Percentiles rank a stretch among this genome's conserved stretches.
Conservation (phyloP, 2,113 vertebrate species). For the Megaleporinus macrocephalus region DNA sequence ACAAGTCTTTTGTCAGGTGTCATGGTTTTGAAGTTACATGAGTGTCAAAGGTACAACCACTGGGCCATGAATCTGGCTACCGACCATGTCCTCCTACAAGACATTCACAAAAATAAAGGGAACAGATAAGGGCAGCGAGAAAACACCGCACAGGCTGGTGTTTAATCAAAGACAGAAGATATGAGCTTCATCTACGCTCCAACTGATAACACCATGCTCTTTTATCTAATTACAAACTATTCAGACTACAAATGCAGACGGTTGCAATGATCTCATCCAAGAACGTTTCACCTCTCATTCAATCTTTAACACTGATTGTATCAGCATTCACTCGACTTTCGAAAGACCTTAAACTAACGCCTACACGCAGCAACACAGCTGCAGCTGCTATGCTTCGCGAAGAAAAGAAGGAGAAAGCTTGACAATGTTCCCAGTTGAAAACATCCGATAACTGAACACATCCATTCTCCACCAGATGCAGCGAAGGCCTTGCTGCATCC, state of each 20-base stretch:
- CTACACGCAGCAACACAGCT: constrained; percentile 15
- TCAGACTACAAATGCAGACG: background rate
- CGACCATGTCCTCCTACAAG: constrained; percentile 13
- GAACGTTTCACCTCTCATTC: background rate
- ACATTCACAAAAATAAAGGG: constrained; percentile 23
- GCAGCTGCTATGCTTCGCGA: background rate
- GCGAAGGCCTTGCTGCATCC: background rate
- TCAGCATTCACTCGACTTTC: constrained; percentile 9
- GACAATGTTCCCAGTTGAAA: constrained; percentile 21
- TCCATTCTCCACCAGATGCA: constrained; percentile 28
- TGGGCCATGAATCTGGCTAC: constrained; percentile 22
- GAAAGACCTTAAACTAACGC: constrained; percentile 10
- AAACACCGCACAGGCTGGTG: background rate
- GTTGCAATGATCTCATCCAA: background rate
- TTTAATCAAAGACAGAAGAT: background rate
- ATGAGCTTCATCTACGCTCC: background rate
- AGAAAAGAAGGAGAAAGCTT: background rate
- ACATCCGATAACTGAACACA: constrained; percentile 6
- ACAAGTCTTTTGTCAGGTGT: background rate
- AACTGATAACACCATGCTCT: background rate
- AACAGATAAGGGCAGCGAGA: background rate
- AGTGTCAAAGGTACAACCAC: constrained; percentile 16
- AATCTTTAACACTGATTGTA: constrained; percentile 1
- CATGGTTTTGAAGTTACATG: background rate
- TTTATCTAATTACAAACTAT: background rate